Percentiles rank a stretch among this genome's conserved stretches.
These are phyloP conservation scores for Cervus canadensis DNA, from an alignment of 2,113 vertebrate genomes.

Conservation along the genomic window DNA sequence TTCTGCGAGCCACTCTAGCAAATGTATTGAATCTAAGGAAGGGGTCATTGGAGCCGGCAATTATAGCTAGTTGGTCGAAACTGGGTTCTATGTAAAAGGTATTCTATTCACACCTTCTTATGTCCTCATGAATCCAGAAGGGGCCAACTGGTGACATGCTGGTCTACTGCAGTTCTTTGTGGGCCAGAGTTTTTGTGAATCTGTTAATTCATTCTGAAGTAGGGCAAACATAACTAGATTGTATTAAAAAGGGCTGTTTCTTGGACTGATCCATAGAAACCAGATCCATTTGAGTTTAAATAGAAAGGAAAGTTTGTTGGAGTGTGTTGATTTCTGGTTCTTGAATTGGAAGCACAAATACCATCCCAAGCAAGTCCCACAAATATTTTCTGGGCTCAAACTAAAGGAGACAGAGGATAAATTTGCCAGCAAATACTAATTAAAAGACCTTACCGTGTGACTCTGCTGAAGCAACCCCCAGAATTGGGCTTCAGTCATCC, in stretches of 20 bases:
- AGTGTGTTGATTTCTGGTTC: not conserved
- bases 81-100: not conserved
- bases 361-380: not conserved
- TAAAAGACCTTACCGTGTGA: not conserved
- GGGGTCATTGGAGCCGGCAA: not conserved
- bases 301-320: not conserved
- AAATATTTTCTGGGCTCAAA: not conserved
- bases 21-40: not conserved
- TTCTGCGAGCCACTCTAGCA: not conserved
- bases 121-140: not conserved
- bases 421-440: not conserved
- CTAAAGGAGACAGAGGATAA: conserved; percentile 1
- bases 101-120: not conserved
- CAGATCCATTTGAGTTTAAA: not conserved
- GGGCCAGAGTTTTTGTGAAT: not conserved
- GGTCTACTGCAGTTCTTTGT: not conserved
- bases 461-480: not conserved
- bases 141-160: not conserved
- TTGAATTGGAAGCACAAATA: not conserved
- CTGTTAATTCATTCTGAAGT: not conserved
- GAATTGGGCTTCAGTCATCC: not conserved
- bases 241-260: not conserved
- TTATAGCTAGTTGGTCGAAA: not conserved
- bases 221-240: not conserved
- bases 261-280: not conserved